Percentiles rank a stretch among this genome's conserved stretches.
These are phyloP conservation scores for Drosophila longiperda DNA, from an alignment of 2,888 invertebrate species.

Conservation along the genomic window DNA sequence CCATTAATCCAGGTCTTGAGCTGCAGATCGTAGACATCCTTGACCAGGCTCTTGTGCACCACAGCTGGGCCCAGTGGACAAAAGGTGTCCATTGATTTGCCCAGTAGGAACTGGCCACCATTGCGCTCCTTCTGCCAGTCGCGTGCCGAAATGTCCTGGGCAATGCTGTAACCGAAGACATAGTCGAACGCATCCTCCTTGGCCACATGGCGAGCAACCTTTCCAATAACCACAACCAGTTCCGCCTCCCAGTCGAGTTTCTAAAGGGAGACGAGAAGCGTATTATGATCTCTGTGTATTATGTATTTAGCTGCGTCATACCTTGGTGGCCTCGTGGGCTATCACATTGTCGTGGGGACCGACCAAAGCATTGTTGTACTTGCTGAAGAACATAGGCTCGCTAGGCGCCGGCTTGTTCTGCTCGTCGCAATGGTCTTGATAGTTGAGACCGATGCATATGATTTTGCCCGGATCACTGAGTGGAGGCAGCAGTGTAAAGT, in stretches of 20 bases:
- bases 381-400: slow-evolving; percentile 95
- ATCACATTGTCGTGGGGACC: slow-evolving; percentile 90
- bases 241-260: slow-evolving; percentile 96
- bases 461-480: slow-evolving; percentile 93
- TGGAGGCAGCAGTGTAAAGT: slow-evolving; percentile 87
- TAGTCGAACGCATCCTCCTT: slow-evolving; percentile 89
- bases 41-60: slow-evolving; percentile 89
- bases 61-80: slow-evolving; percentile 95
- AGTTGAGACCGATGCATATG: slow-evolving; percentile 94
- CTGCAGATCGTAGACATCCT: slow-evolving; percentile 89
- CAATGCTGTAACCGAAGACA: slow-evolving; percentile 93
- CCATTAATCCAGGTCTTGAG: slow-evolving; percentile 92
- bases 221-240: slow-evolving; percentile 87
- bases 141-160: slow-evolving; percentile 94
- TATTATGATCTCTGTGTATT: slow-evolving; percentile 3
- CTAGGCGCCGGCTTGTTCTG: slow-evolving; percentile 90
- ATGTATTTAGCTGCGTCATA: slow-evolving; percentile 79
- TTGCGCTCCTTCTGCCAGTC: slow-evolving; percentile 89
- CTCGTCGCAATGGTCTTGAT: slow-evolving; percentile 93
- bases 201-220: slow-evolving; percentile 89
- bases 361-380: slow-evolving; percentile 92
- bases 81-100: slow-evolving; percentile 94
- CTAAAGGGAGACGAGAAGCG: slow-evolving; percentile 85
- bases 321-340: slow-evolving; percentile 88
- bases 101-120: slow-evolving; percentile 91